Evolutionary conservation across 2,113 vertebrate genomes (phyloP).

Genomic region (Sus scrofa): T2T-Sscrofa CM000819.6:74813501-74814000

Average conservation of each 20-base stretch:
- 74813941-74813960: background rate
- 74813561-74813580: background rate
- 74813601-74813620: background rate
- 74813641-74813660: background rate
- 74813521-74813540: background rate
- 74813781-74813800: background rate
- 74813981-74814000: background rate
- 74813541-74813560: background rate
- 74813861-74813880: constrained; percentile 44
- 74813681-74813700: background rate
- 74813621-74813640: background rate
- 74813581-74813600: background rate
- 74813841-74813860: constrained; percentile 46
- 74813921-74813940: constrained; percentile 31
- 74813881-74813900: constrained; percentile 65
- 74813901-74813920: constrained; percentile 4
- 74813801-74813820: background rate
- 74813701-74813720: background rate
- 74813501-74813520: too few species aligned
- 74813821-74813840: constrained; percentile 50
- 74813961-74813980: background rate
- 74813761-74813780: constrained; percentile 34
- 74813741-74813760: constrained; percentile 31
- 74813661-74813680: background rate
- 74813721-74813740: background rate